These are phyloP conservation scores for Siphlonurus alternatus DNA, from an alignment of 2,888 invertebrate genomes.

Conservation along the genomic window DNA sequence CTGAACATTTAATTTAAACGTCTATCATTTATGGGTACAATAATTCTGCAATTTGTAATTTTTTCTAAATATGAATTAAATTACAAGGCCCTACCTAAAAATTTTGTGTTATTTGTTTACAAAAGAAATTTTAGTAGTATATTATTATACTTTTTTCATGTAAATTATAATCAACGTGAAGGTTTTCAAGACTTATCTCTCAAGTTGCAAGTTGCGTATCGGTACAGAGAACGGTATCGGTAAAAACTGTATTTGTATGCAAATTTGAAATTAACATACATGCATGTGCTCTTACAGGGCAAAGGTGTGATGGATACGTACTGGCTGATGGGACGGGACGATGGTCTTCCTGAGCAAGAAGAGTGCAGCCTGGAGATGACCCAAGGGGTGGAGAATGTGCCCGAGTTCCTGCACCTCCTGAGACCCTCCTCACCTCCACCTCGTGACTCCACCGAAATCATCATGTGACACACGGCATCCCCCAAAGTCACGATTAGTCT, in stretches of 20 bases:
- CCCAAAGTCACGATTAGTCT: not conserved
- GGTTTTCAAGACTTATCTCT: no score
- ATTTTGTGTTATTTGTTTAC: no score
- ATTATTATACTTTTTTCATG: no score
- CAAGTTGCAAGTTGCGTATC: no score
- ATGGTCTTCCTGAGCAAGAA: not conserved
- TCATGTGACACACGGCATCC: not conserved
- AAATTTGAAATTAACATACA: no score
- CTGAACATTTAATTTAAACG: not conserved
- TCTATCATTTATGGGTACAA: not conserved
- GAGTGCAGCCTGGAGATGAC: not conserved
- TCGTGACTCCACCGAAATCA: not conserved
- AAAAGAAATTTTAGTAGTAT: no score
- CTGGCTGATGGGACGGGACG: conserved; percentile 32
- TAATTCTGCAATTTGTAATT: not conserved
- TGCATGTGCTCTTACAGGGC: conserved; percentile 29
- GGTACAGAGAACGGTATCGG: no score
- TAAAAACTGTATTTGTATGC: no score
- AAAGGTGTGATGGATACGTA: conserved; percentile 38
- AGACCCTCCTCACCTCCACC: not conserved
- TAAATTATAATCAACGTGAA: no score
- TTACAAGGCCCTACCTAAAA: no score
- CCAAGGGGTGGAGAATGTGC: not conserved
- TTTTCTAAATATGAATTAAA: not conserved
- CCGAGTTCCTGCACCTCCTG: conserved; percentile 5